Evolutionary conservation across 2,888 invertebrate genomes (phyloP), one percentile per base, ranked within the genome.

Genomic region (Drosophila robusta): DNA sequence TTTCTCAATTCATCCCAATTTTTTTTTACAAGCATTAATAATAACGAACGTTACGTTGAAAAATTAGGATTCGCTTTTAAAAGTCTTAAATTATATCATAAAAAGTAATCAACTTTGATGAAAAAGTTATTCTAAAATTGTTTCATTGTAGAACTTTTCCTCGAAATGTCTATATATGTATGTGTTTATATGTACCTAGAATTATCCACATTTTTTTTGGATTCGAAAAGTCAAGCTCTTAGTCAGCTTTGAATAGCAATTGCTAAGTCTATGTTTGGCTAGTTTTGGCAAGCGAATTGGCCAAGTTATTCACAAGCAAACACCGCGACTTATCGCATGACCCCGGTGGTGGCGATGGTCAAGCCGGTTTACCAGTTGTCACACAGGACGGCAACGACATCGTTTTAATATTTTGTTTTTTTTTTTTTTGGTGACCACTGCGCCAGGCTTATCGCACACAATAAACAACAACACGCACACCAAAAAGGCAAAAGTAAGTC

Each of bases 391-490:
- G 46, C 60, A 57, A 62, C 62, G 60, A 73, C 78, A 78, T 52
- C 78, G 85, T 78, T 78, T 83, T 70, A 84, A 81, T 81, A 72
- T 69, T 77, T 70, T 62, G 34, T 70, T 64, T 26, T 64, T 60
- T 39, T 63, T 55, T 51, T 60, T 64, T 72, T 52, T 70, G 80
- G 65, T 58, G 70, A 68, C 29, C 29, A 29, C 73, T 69, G 81
- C 78, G 72, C 55, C 74, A 54, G 62, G 32, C 86, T 86, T 86
- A 86, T 86, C 86, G 89, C 87, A 70, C 62, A 75, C 70, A 88
- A 86, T 86, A 86, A 87, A 86, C 85, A 83, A 85, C 88, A 86
- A 78, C 87, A 87, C 75, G 79, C 87, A 75, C 64, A 46, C 68
- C 46, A 77, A 39, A 54, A 29, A 70, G 58, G 58, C 61, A 72